A percentile compares a stretch with the other conserved stretches of the same genome.
Conservation (phyloP, 2,797 vertebrate genomes). For the Sebastes variabilis region DNA sequence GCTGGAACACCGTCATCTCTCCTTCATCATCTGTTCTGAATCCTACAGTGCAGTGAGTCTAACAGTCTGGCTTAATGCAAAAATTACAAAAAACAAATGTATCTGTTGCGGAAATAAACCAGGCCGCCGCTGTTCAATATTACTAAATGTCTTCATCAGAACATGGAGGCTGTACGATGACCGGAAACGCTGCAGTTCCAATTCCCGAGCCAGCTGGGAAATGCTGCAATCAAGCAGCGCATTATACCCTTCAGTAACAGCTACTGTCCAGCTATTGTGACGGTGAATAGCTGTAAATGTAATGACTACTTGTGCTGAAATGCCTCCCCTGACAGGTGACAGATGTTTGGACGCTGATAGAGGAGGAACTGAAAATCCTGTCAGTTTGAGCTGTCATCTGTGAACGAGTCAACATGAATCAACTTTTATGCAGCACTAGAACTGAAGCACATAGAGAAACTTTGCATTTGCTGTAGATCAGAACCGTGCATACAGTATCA, state of each 20-base stretch:
- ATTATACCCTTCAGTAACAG: background rate
- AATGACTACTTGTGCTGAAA: background rate
- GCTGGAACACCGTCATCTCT: background rate
- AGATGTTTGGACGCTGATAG: conserved; percentile 13
- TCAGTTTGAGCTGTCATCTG: conserved; percentile 8
- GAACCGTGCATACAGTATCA: background rate
- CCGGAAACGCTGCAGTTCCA: background rate
- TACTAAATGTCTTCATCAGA: background rate
- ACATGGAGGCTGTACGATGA: background rate
- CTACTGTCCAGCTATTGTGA: background rate
- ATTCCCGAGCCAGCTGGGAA: background rate
- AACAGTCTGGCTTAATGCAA: background rate
- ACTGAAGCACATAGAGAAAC: background rate
- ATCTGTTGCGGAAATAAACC: conserved; percentile 1
- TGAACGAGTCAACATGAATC: background rate
- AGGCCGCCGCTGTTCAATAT: background rate
- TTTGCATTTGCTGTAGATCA: background rate
- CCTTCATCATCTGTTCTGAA: background rate
- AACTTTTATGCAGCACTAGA: background rate
- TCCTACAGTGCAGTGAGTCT: background rate
- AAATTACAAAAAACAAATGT: background rate
- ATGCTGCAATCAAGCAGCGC: background rate
- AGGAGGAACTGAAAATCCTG: conserved; percentile 9
- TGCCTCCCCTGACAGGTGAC: background rate
- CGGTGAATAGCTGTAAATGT: background rate